phyloP scores from a whole-genome alignment of 2,113 vertebrate species.

The Perca flavescens region DNA sequence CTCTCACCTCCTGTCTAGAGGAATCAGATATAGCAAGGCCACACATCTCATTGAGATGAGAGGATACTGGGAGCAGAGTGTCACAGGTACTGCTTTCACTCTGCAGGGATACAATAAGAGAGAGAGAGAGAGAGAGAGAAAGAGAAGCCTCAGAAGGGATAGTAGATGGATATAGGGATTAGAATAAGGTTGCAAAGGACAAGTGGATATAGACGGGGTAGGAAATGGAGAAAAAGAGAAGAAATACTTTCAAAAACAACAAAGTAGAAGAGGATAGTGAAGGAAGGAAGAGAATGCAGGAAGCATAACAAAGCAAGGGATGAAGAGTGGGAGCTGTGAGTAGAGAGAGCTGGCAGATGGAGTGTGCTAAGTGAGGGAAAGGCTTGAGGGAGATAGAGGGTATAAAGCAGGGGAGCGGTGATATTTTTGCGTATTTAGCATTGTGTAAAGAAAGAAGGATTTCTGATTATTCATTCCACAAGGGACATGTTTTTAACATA shows the following conservation, averaged over 20 bases:
- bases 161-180: slow-evolving; percentile 63
- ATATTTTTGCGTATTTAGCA: slow-evolving; percentile 74
- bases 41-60: slow-evolving; percentile 74
- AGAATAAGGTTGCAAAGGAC: slow-evolving; percentile 58
- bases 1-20: slow-evolving; percentile 65
- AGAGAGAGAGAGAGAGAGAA: slow-evolving; percentile 1
- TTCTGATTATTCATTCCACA: slow-evolving; percentile 62
- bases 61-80: slow-evolving; percentile 61
- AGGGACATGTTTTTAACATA: slow-evolving; percentile 65
- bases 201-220: slow-evolving; percentile 52
- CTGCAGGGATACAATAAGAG: slow-evolving; percentile 47
- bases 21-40: slow-evolving; percentile 74
- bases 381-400: slow-evolving; percentile 61
- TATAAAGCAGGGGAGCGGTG: slow-evolving; percentile 59
- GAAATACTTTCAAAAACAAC: slow-evolving; percentile 71
- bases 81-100: slow-evolving; percentile 63
- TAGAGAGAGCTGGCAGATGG: slow-evolving; percentile 70
- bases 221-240: slow-evolving; percentile 51
- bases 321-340: slow-evolving; percentile 59
- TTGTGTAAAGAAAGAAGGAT: slow-evolving; percentile 66
- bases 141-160: slow-evolving; percentile 21
- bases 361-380: slow-evolving; percentile 72
- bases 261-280: slow-evolving; percentile 58
- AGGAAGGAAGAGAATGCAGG: slow-evolving; percentile 60
- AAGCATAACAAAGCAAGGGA: slow-evolving; percentile 70